phyloP scores from a whole-genome alignment of 2,113 vertebrate species.

The Perca schrenkii region DNA sequence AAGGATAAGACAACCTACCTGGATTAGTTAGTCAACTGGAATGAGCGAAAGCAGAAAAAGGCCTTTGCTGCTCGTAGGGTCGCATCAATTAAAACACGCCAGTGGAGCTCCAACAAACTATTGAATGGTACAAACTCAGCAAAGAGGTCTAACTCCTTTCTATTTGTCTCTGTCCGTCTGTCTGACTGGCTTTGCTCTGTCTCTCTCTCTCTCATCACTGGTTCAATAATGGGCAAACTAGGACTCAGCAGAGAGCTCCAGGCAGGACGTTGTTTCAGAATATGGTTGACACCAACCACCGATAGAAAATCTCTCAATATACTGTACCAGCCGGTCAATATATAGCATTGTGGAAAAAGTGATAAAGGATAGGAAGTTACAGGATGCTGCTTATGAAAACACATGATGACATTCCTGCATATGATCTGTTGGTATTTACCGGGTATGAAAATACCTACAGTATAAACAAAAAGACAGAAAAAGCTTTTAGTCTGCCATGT shows the following conservation, averaged over 20 bases:
- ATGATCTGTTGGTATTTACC: background rate
- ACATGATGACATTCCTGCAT: background rate
- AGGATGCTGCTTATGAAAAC: constrained; percentile 10
- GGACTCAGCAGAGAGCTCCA: constrained; percentile 57
- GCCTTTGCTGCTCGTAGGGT: constrained; percentile 52
- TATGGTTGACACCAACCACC: constrained; percentile 35
- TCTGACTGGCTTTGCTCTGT: constrained; percentile 20
- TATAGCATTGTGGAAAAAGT: constrained; percentile 47
- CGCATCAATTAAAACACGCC: constrained; percentile 70
- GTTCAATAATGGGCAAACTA: constrained; percentile 68
- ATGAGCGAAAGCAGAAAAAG: constrained; percentile 47
- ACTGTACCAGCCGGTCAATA: constrained; percentile 51
- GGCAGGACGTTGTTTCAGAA: constrained; percentile 62
- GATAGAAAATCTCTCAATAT: constrained; percentile 38
- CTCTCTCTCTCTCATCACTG: constrained; percentile 31
- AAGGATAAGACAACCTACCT: constrained; percentile 70
- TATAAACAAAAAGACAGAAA: background rate
- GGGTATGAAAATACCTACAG: background rate
- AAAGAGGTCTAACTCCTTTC: constrained; percentile 43
- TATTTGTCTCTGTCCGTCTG: constrained; percentile 37
- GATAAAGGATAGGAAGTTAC: constrained; percentile 31
- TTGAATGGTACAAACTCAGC: constrained; percentile 46
- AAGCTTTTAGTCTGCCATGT: background rate
- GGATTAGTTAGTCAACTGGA: constrained; percentile 63
- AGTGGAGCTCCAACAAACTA: constrained; percentile 52